Conservation (phyloP, 2,113 vertebrate genomes). For the Todiramphus chloris region DNA sequence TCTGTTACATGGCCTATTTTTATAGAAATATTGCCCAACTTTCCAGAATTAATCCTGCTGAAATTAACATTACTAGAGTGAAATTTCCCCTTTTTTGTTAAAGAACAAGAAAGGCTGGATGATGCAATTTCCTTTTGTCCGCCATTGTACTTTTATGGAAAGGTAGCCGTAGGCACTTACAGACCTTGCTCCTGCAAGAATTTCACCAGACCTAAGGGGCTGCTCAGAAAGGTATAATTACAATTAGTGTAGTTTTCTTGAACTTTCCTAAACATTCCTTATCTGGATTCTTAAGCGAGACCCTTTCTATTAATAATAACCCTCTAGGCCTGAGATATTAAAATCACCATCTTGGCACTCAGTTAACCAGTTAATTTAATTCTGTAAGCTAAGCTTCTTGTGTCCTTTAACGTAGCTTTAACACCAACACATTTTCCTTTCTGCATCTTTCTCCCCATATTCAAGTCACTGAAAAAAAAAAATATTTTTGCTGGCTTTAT, state of each 20-base stretch:
- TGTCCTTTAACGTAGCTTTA: neutral
- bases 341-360: neutral
- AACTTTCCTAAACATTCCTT: neutral
- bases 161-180: neutral
- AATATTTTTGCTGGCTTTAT: neutral
- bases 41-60: conserved; percentile 2
- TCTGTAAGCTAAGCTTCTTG: neutral
- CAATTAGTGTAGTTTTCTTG: neutral
- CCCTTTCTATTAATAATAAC: neutral
- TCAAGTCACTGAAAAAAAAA: neutral
- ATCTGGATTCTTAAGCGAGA: neutral
- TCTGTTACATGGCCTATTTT: neutral
- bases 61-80: neutral
- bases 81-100: neutral
- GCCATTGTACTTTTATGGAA: neutral
- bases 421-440: neutral
- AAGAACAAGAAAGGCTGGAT: neutral
- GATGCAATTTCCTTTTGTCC: conserved; percentile 22
- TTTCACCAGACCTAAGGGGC: neutral
- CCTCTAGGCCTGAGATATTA: neutral
- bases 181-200: neutral
- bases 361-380: neutral
- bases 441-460: neutral
- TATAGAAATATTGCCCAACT: neutral
- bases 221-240: neutral